Evolutionary conservation across 2,888 invertebrate species (phyloP).

Genomic region (Pyrrhosoma nymphula): DNA sequence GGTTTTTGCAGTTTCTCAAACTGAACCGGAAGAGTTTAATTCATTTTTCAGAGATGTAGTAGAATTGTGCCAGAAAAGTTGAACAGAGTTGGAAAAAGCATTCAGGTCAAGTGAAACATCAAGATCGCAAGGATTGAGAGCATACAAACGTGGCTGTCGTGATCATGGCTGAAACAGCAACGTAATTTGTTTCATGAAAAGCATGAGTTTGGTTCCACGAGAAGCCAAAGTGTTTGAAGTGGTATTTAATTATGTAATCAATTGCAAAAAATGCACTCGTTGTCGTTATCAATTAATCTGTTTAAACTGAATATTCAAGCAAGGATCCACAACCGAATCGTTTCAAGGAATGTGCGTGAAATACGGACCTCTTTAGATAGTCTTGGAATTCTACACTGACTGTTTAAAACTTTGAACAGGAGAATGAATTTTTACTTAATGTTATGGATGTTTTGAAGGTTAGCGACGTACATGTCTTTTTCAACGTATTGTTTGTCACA

Average conservation of each 20-base stretch:
- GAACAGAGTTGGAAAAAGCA: not conserved
- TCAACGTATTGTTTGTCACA: not conserved
- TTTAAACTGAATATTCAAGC: not conserved
- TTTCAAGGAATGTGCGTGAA: not conserved
- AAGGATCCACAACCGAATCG: not conserved
- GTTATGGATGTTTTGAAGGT: constrained; percentile 13
- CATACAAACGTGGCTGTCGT: not conserved
- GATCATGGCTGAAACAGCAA: not conserved
- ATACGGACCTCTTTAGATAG: not conserved
- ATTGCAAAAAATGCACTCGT: constrained; percentile 32
- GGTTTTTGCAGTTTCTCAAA: not conserved
- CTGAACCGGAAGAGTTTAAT: not conserved
- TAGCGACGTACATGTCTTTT: constrained; percentile 8
- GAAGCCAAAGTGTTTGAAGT: not conserved
- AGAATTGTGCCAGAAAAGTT: not conserved
- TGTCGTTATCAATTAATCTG: constrained; percentile 31
- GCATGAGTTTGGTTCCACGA: not conserved
- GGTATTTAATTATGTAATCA: constrained; percentile 4
- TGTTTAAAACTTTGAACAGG: not conserved
- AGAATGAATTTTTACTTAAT: constrained; percentile 21
- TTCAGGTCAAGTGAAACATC: not conserved
- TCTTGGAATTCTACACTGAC: not conserved
- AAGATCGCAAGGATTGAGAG: not conserved
- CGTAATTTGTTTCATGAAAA: not conserved
- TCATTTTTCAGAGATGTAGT: not conserved